Base-by-base conservation (phyloP, 2,113 vertebrate genomes). In the Salminus brasiliensis region DNA sequence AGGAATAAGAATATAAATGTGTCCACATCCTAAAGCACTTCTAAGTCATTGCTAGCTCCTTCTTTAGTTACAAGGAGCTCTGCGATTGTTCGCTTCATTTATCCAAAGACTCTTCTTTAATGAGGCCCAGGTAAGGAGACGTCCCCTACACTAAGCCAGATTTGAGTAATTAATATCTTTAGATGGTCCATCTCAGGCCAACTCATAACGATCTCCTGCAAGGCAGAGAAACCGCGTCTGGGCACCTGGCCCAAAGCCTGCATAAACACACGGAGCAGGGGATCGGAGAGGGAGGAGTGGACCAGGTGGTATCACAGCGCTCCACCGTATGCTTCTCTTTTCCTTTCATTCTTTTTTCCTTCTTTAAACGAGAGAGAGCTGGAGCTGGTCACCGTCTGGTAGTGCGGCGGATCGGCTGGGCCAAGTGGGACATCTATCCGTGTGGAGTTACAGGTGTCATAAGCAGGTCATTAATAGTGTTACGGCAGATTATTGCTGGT, bases 301-400 rank as follows among this genome's bases (percentile, higher is more conserved):
- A n/a, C 71, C 83, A 85, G 80, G 80, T 80, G 73, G 80, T 32
- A 65, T 74, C 78, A 45, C 73, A 82, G 47, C 27, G 74, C 41
- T 73, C 69, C 34, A 23, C 68, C 62, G 32, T 74, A 74, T 83
- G 84, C 70, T 80, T 74, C 49, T 41, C 29, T 49, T 72, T 77
- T 34, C 47, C 60, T 78, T 70, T 65, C 32, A 1, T 12, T 53
- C 21, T 25, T 66, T 80, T 23, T 36, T 63, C 68, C 25, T 15
- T 8, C 29, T 45, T 45, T 32, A 72, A 66, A 72, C 13, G 25
- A 73, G 47, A 23, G 12, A 55, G 12, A 23, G 11, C 6, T 73
- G 41, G 34, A 23, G 45, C 30, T 45, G 29, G 68, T 47, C 62
- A 53, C 34, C 27, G 32, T 73, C 59, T 41, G 59, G 16, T 43